phyloP scores from a whole-genome alignment of 2,888 invertebrate genomes.

The Cordilura impudica region DNA sequence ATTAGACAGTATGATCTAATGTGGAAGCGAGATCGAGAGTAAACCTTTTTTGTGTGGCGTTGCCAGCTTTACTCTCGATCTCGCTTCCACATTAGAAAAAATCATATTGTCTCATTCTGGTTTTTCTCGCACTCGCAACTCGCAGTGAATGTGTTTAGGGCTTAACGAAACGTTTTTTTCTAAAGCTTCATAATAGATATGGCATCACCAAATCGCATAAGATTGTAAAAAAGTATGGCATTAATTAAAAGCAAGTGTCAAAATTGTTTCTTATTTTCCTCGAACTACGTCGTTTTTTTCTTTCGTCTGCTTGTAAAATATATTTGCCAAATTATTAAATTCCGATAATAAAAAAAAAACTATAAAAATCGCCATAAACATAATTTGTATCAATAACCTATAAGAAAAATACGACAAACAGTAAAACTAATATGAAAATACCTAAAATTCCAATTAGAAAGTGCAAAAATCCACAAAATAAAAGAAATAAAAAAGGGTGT shows the following conservation, averaged over 20 bases:
- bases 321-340: conserved; percentile 27
- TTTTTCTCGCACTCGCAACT: too few relatives aligned
- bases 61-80: too few relatives aligned
- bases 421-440: conserved; percentile 5
- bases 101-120: too few relatives aligned
- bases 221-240: neutral
- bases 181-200: too few relatives aligned
- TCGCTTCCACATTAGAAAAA: too few relatives aligned
- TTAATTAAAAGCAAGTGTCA: conserved; percentile 47
- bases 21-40: too few relatives aligned
- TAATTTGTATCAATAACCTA: neutral
- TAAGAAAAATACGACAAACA: neutral
- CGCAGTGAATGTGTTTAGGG: too few relatives aligned
- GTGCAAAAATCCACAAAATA: conserved; percentile 39
- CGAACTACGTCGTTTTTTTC: conserved; percentile 55
- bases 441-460: conserved; percentile 40
- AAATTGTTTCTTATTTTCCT: conserved; percentile 40
- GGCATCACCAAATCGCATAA: neutral
- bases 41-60: too few relatives aligned
- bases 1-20: too few relatives aligned
- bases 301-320: conserved; percentile 27
- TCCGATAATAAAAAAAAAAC: neutral
- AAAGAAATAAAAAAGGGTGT: conserved; percentile 39
- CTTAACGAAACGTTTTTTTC: too few relatives aligned
- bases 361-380: neutral